Conservation (phyloP, 2,888 invertebrate genomes). For the Pachymerium ferrugineum region DNA sequence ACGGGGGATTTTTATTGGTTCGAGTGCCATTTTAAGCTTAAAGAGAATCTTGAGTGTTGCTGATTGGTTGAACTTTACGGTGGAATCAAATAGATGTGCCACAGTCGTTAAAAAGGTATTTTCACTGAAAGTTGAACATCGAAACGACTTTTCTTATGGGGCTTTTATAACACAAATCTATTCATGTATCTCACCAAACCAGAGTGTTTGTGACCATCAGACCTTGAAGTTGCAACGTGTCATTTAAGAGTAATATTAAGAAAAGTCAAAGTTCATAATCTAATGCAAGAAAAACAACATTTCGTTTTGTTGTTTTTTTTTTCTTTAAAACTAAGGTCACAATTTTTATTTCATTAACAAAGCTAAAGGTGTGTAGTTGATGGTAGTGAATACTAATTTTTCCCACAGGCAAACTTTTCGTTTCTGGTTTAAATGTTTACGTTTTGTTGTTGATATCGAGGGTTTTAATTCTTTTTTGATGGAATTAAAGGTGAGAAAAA, state of each 20-base stretch:
- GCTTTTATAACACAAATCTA: not conserved
- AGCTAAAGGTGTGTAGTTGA: no score
- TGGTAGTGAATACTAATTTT: no score
- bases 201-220: not conserved
- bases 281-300: no score
- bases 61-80: not conserved
- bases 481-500: no score
- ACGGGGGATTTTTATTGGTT: not conserved
- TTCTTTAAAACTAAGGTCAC: no score
- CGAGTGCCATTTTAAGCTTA: not conserved
- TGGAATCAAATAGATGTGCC: not conserved
- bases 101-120: conserved; percentile 2
- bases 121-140: not conserved
- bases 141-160: not conserved
- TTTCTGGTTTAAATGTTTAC: no score
- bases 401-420: no score
- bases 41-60: not conserved
- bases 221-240: not conserved
- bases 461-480: no score
- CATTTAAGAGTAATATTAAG: not conserved
- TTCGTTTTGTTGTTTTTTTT: no score
- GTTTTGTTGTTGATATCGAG: no score
- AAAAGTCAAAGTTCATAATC: no score
- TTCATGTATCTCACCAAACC: not conserved
- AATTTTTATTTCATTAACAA: no score